These are phyloP conservation scores for Nymphalis io DNA, from an alignment of 1,140 invertebrate genomes.

Conservation along the genomic window DNA sequence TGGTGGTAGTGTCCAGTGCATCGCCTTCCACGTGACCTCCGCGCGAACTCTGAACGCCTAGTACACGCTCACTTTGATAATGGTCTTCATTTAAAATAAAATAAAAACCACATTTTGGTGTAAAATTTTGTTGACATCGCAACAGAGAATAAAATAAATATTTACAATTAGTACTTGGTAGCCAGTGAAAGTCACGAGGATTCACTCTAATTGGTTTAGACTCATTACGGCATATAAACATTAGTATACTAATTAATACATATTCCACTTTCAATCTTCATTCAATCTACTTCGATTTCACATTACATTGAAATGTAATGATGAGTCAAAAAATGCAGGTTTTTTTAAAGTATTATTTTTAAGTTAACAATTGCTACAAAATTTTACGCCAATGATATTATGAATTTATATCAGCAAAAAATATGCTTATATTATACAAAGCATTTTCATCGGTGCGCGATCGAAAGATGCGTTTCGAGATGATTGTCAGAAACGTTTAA, in stretches of 20 bases:
- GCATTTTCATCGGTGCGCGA: constrained; percentile 6
- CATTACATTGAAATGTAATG: no score
- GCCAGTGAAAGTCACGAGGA: no score
- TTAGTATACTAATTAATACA: no score
- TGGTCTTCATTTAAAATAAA: background rate
- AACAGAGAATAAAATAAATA: background rate
- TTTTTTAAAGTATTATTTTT: no score
- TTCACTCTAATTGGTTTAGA: no score
- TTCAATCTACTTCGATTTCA: no score
- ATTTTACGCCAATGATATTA: background rate
- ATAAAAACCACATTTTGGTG: background rate
- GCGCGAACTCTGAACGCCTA: constrained; percentile 14
- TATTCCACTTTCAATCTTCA: no score
- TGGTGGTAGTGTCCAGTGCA: constrained; percentile 59
- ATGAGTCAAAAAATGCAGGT: no score
- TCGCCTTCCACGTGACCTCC: constrained; percentile 32
- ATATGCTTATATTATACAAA: background rate
- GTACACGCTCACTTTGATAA: constrained; percentile 9
- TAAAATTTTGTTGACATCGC: background rate
- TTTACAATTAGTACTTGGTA: no score
- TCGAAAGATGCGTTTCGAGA: background rate
- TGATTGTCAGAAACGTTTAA: constrained; percentile 31
- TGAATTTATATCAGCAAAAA: background rate
- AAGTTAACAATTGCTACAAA: background rate
- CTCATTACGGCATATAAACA: no score